Evolutionary conservation across 2,113 vertebrate species (phyloP).

Genomic region (Trematocara variabile): DNA sequence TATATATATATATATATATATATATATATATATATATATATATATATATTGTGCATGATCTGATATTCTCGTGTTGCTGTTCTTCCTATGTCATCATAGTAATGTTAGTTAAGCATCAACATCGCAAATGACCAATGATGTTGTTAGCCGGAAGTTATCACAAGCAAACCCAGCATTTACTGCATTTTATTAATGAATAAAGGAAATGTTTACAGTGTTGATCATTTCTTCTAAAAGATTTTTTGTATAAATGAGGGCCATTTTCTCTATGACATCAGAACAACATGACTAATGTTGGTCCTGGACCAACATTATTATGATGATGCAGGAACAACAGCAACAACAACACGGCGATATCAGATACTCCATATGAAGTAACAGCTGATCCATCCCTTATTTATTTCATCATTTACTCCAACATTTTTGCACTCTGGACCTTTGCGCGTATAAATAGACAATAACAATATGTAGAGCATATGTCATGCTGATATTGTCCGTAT

Average conservation of each 20-base stretch:
- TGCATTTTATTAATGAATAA: neutral
- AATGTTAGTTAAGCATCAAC: neutral
- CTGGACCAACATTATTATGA: neutral
- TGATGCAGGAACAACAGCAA: neutral
- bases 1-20: too few species aligned
- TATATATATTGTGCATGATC: neutral
- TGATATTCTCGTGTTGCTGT: neutral
- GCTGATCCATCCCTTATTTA: neutral
- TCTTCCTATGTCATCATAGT: neutral
- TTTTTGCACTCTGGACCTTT: neutral
- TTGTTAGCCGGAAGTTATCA: neutral
- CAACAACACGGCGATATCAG: neutral
- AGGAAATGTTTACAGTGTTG: neutral
- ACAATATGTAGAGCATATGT: neutral
- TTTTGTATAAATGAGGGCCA: neutral
- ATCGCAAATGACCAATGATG: neutral
- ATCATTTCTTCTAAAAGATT: neutral
- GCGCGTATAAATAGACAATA: neutral
- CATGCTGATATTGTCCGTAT: neutral
- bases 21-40: neutral
- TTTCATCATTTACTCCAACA: neutral
- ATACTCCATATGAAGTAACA: neutral
- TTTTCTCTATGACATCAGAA: neutral
- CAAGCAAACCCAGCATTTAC: neutral
- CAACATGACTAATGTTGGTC: neutral